phyloP scores from a whole-genome alignment of 1,140 invertebrate genomes.

The Apis dorsata region DNA sequence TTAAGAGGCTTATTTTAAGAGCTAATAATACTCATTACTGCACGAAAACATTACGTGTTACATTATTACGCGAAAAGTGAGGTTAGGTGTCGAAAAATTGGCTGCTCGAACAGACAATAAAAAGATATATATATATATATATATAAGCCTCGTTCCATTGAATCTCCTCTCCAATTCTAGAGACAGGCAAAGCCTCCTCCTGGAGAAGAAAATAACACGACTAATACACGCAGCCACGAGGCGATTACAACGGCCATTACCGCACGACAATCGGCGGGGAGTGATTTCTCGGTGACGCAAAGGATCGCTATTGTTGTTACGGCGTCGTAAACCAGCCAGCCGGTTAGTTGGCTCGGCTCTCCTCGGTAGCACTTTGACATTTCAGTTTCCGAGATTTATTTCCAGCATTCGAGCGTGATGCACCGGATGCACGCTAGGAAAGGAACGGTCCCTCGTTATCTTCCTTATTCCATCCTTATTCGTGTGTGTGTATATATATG shows the following conservation, averaged over 20 bases:
- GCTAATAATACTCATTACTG: no score
- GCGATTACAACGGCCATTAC: conserved; percentile 34
- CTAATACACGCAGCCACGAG: conserved; percentile 1
- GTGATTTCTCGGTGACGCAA: conserved; percentile 42
- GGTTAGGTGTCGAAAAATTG: not conserved
- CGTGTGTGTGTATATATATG: not conserved
- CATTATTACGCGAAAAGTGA: not conserved
- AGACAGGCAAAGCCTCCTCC: not conserved
- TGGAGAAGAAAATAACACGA: not conserved
- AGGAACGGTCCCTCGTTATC: not conserved
- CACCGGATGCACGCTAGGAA: conserved; percentile 22
- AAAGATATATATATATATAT: not conserved
- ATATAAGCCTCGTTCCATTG: not conserved
- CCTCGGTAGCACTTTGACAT: conserved; percentile 41
- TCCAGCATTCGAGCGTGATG: not conserved
- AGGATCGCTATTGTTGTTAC: conserved; percentile 38
- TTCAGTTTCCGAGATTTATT: conserved; percentile 39
- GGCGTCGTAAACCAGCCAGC: conserved; percentile 11
- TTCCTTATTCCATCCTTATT: not conserved
- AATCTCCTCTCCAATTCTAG: not conserved
- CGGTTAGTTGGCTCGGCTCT: not conserved
- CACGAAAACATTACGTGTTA: no score
- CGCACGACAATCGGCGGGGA: conserved; percentile 8
- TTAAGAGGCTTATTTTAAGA: not conserved
- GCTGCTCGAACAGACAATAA: not conserved